These are phyloP conservation scores for Amblyopsis rosae DNA, from an alignment of 2,113 vertebrate genomes.

Conservation along the genomic window DNA sequence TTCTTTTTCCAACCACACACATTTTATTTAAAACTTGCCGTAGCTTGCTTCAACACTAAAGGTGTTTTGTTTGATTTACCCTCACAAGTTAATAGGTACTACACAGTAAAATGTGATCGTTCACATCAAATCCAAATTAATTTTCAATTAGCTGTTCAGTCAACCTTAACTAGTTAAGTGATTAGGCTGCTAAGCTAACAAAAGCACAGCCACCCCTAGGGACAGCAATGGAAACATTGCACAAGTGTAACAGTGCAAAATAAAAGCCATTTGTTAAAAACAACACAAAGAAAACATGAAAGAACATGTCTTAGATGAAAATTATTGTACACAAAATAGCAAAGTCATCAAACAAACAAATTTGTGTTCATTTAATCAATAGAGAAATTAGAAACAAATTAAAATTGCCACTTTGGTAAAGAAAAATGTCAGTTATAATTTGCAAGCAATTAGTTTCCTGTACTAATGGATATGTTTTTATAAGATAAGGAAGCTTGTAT, in stretches of 20 bases:
- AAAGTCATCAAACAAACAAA: too few relatives aligned
- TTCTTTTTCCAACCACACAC: neutral
- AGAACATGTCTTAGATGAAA: conserved; percentile 17
- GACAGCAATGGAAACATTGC: conserved; percentile 62
- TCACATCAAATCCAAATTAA: conserved; percentile 75
- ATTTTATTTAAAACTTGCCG: neutral
- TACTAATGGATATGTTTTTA: neutral
- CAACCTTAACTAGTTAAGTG: conserved; percentile 79
- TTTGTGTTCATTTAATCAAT: too few relatives aligned
- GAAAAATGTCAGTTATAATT: neutral
- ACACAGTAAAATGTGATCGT: conserved; percentile 69
- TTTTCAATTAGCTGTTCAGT: conserved; percentile 78
- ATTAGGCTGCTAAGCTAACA: conserved; percentile 76
- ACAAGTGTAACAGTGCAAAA: conserved; percentile 61
- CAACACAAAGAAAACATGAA: conserved; percentile 28
- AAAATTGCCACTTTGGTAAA: neutral
- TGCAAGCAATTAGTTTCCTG: neutral
- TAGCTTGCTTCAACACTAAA: neutral
- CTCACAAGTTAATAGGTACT: conserved; percentile 60
- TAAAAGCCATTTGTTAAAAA: conserved; percentile 42
- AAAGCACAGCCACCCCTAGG: conserved; percentile 71
- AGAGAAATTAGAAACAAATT: too few relatives aligned
- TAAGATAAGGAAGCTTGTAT: neutral
- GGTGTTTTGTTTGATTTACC: conserved; percentile 52
- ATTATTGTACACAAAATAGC: neutral